Evolutionary conservation across 2,888 invertebrate genomes (phyloP).

Genomic region (Ectropis crepuscularia): DNA sequence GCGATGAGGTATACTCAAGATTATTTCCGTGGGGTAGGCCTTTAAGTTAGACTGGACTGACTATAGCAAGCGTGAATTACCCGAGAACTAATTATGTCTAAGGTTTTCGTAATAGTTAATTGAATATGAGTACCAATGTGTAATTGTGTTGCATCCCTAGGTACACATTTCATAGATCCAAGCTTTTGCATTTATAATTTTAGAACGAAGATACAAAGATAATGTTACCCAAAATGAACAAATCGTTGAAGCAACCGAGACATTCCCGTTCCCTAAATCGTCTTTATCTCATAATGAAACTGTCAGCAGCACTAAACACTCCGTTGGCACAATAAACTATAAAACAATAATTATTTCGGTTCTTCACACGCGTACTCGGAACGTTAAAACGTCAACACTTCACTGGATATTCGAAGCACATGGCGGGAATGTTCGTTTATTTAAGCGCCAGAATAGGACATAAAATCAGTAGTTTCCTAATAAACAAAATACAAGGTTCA

Average conservation of each 20-base stretch:
- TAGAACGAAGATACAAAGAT: too few species aligned
- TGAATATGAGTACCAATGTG: too few species aligned
- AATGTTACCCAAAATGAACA: constrained; percentile 19
- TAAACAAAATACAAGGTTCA: constrained; percentile 9
- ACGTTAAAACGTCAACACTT: constrained; percentile 75
- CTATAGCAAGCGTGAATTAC: too few species aligned
- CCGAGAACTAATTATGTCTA: too few species aligned
- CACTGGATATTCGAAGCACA: constrained; percentile 62
- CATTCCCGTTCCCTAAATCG: constrained; percentile 38
- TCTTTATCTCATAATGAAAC: constrained; percentile 66
- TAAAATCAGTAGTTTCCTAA: constrained; percentile 34
- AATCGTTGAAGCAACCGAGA: constrained; percentile 33
- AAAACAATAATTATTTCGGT: constrained; percentile 73
- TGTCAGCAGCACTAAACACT: constrained; percentile 73
- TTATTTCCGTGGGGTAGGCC: too few species aligned
- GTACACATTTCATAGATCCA: too few species aligned
- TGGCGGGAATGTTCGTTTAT: constrained; percentile 60
- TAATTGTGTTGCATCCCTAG: too few species aligned
- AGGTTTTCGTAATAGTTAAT: too few species aligned
- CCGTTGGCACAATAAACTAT: constrained; percentile 75
- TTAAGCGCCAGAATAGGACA: constrained; percentile 47
- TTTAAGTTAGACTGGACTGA: too few species aligned
- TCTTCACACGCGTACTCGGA: constrained; percentile 71
- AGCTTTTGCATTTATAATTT: too few species aligned
- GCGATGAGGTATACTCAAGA: too few species aligned